Conservation (phyloP, 2,888 invertebrate species). For the Diarsia rubi region DNA sequence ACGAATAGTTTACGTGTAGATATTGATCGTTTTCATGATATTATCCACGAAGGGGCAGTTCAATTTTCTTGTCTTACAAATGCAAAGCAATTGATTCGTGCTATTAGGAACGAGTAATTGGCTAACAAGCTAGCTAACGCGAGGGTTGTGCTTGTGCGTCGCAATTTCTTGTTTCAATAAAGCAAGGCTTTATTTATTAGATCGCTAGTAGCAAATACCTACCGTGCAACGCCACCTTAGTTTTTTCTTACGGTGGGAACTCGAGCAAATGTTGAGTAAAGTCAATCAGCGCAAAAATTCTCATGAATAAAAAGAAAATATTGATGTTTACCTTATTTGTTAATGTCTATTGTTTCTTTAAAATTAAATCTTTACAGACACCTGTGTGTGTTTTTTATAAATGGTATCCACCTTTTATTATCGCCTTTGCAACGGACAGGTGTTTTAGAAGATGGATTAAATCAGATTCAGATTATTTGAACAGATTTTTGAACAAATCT, state of each 20-base stretch:
- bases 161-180: slow-evolving; percentile 87
- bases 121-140: slow-evolving; percentile 72
- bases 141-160: slow-evolving; percentile 78
- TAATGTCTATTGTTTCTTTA: slow-evolving; percentile 28
- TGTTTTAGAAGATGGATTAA: slow-evolving; percentile 36
- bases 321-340: slow-evolving; percentile 47
- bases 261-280: slow-evolving; percentile 82
- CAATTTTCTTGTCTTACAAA: slow-evolving; percentile 73
- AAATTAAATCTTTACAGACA: slow-evolving; percentile 16
- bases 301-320: slow-evolving; percentile 21
- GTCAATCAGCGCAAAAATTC: slow-evolving; percentile 79
- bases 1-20: slow-evolving; percentile 65
- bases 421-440: slow-evolving; percentile 39
- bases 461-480: slow-evolving; percentile 44
- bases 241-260: slow-evolving; percentile 81
- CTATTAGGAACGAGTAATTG: slow-evolving; percentile 79
- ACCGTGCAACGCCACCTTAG: slow-evolving; percentile 69
- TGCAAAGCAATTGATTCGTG: slow-evolving; percentile 78
- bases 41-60: slow-evolving; percentile 60
- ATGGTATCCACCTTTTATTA: neutral
- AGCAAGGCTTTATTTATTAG: slow-evolving; percentile 80
- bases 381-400: slow-evolving; percentile 19
- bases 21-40: slow-evolving; percentile 70
- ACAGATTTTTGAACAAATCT: slow-evolving; percentile 39
- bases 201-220: slow-evolving; percentile 77